These are phyloP conservation scores for Sinosuthora webbiana DNA, from an alignment of 2,113 vertebrate genomes.

Conservation along the genomic window DNA sequence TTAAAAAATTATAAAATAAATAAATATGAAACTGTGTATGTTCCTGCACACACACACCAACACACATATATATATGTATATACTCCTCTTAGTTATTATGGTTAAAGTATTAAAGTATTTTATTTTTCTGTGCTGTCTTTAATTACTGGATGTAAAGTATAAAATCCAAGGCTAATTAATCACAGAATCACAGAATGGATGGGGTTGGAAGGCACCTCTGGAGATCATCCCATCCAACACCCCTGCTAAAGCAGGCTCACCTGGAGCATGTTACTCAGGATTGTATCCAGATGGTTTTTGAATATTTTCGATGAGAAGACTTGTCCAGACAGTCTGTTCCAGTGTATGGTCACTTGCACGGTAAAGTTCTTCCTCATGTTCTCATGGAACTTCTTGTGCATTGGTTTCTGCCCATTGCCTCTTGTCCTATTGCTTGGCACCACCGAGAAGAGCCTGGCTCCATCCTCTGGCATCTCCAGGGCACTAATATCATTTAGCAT, in stretches of 20 bases:
- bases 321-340: background rate
- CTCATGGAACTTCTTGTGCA: background rate
- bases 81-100: background rate
- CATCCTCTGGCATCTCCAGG: background rate
- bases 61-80: too few relatives aligned
- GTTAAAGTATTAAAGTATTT: background rate
- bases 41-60: too few relatives aligned
- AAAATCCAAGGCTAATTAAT: background rate
- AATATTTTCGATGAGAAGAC: background rate
- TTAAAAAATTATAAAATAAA: background rate
- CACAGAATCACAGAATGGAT: background rate
- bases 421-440: background rate
- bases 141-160: background rate
- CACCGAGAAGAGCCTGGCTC: background rate
- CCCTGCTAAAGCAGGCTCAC: background rate
- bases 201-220: background rate
- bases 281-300: background rate
- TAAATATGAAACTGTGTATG: background rate
- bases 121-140: background rate
- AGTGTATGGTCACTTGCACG: rapidly evolving
- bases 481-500: background rate
- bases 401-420: rapidly evolving
- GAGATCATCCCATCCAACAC: background rate
- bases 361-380: background rate
- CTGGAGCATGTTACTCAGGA: background rate